Conservation (phyloP, 2,113 vertebrate genomes). For the Tonatia bakeri region DNA sequence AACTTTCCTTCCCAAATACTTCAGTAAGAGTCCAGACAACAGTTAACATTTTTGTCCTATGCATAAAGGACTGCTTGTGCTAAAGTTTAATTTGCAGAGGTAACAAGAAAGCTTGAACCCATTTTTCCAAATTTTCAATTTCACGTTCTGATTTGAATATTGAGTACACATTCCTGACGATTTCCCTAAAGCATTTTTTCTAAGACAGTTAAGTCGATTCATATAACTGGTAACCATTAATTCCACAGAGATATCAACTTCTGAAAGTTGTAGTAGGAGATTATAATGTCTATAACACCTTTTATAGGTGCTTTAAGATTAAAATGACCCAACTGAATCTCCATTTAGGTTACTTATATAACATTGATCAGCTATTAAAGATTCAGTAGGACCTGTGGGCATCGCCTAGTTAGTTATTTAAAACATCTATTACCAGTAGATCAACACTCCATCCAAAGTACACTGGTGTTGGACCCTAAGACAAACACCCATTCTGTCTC, state of each 20-base stretch:
- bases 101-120: neutral
- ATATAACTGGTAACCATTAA: neutral
- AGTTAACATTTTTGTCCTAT: neutral
- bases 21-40: neutral
- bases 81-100: neutral
- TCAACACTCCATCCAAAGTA: neutral
- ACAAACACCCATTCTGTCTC: neutral
- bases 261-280: neutral
- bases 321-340: neutral
- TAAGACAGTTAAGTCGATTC: neutral
- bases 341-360: conserved; percentile 3
- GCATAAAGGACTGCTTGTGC: neutral
- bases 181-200: neutral
- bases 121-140: neutral
- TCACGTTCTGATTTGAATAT: neutral
- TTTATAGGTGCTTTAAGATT: neutral
- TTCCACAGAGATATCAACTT: neutral
- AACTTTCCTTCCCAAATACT: neutral
- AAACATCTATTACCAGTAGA: neutral
- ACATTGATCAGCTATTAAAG: neutral
- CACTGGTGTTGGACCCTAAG: neutral
- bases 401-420: neutral
- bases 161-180: neutral
- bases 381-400: neutral
- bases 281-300: neutral